phyloP scores from a whole-genome alignment of 2,113 vertebrate genomes.

The Chunga burmeisteri region DNA sequence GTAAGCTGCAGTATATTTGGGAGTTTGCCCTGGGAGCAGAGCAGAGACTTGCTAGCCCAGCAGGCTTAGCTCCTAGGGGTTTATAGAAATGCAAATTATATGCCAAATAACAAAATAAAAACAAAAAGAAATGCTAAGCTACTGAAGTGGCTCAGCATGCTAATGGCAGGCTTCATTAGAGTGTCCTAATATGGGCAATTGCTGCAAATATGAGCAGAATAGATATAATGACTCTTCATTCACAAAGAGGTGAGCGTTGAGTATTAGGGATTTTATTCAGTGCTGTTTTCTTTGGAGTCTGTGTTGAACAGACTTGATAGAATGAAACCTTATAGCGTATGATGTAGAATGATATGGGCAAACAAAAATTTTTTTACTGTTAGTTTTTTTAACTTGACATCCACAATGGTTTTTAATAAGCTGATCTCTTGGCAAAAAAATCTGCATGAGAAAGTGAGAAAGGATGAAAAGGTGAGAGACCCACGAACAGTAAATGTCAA shows the following conservation, averaged over 20 bases:
- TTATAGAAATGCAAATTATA: constrained; percentile 45
- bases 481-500: constrained; percentile 5
- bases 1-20: background rate
- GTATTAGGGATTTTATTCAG: background rate
- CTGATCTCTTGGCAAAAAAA: background rate
- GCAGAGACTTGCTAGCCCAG: background rate
- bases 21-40: background rate
- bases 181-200: background rate
- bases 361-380: background rate
- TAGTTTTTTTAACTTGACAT: background rate
- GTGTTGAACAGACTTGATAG: background rate
- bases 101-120: background rate
- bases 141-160: constrained; percentile 12
- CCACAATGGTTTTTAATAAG: background rate
- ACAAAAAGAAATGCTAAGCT: background rate
- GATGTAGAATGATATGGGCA: background rate
- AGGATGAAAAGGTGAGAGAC: background rate
- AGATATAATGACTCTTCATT: background rate
- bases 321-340: background rate
- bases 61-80: background rate
- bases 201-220: background rate
- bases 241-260: background rate
- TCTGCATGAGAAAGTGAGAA: background rate
- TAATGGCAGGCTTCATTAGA: constrained; percentile 34
- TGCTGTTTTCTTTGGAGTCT: background rate